Evolutionary conservation across 37 sponge, comb jelly and placozoan genomes (phyloP).

Genomic region (Beroe forskalii): DNA sequence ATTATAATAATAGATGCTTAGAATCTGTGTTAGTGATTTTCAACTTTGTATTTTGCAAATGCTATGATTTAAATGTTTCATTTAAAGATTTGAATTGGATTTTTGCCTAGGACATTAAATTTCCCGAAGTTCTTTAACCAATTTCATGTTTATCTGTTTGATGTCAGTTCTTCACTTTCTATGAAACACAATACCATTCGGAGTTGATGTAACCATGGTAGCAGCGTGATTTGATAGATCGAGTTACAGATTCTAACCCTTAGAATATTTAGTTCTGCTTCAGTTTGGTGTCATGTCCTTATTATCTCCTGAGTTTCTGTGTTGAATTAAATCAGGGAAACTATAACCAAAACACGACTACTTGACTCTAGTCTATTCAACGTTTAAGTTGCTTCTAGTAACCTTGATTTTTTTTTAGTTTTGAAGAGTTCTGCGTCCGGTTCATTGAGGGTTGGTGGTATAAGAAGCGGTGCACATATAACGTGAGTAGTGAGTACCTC

Average conservation of each 20-base stretch:
- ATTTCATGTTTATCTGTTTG: too few relatives aligned
- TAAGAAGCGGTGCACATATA: background rate
- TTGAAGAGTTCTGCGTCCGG: constrained; percentile 72
- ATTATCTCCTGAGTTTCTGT: too few relatives aligned
- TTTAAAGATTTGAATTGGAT: too few relatives aligned
- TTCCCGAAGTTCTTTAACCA: too few relatives aligned
- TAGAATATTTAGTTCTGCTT: background rate
- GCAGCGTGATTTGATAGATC: background rate
- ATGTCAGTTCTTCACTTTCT: too few relatives aligned
- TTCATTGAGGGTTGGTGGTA: constrained; percentile 78
- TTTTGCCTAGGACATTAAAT: too few relatives aligned
- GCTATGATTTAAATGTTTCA: too few relatives aligned
- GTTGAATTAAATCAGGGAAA: too few relatives aligned
- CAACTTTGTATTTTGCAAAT: too few relatives aligned
- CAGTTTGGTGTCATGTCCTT: too few relatives aligned
- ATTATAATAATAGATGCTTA: too few relatives aligned
- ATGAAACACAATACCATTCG: background rate
- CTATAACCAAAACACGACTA: too few relatives aligned
- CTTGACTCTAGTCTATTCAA: background rate
- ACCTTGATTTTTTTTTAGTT: constrained; percentile 48
- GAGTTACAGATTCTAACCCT: background rate
- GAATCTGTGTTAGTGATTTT: background rate
- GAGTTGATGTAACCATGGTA: background rate
- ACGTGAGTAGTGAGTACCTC: constrained; percentile 14
- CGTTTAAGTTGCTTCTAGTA: background rate